Percentiles rank a stretch among this genome's conserved stretches.
phyloP scores from a whole-genome alignment of 2,797 vertebrate species.

The Gallinago solitaria region DNA sequence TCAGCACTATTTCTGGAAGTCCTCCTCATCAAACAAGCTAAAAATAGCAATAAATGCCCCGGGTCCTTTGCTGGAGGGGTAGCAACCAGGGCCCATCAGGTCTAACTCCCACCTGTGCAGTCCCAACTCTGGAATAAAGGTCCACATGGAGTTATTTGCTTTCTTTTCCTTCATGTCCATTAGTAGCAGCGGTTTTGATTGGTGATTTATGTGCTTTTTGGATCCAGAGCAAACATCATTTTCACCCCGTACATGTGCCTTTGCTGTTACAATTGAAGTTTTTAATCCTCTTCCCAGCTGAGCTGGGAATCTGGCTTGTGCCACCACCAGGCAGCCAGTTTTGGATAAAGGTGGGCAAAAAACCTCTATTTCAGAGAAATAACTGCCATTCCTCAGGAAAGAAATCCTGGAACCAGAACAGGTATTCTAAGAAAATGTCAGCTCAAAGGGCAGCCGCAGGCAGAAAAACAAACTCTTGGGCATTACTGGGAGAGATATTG shows the following conservation, averaged over 20 bases:
- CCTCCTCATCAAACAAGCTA: background rate
- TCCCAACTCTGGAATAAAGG: background rate
- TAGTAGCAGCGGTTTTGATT: background rate
- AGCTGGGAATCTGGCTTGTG: background rate
- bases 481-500: background rate
- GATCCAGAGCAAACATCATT: background rate
- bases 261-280: background rate
- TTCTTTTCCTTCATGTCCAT: background rate
- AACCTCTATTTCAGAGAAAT: background rate
- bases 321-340: background rate
- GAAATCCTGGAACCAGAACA: background rate
- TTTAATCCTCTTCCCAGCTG: background rate
- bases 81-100: background rate
- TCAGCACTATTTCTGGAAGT: slow-evolving; percentile 18
- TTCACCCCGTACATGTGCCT: background rate
- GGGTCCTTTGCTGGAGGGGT: background rate
- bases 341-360: background rate
- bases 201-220: accelerated
- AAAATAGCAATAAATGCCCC: slow-evolving; percentile 11
- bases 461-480: background rate
- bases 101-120: background rate
- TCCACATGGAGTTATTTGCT: background rate
- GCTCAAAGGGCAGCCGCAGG: accelerated
- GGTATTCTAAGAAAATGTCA: background rate
- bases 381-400: background rate